Evolutionary conservation across 2,888 invertebrate genomes (phyloP).

Genomic region (Andrena bucephala): DNA sequence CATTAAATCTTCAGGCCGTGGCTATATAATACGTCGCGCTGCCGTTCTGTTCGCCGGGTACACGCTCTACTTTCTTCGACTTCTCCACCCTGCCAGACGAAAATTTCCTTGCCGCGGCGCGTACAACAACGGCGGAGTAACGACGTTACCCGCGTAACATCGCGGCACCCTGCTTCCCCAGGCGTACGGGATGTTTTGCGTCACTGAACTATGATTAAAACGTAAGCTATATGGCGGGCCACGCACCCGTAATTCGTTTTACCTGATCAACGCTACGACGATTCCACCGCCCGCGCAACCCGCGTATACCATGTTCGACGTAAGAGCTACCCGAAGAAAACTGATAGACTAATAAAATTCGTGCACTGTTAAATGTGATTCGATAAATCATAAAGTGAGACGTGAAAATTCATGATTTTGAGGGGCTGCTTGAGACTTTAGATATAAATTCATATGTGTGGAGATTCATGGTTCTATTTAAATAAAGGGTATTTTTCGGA

Average conservation of each 20-base stretch:
- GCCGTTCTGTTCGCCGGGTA: not conserved
- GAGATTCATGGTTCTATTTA: too few species aligned
- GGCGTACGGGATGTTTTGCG: slow-evolving; percentile 14
- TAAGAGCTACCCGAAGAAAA: not conserved
- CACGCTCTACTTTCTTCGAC: slow-evolving; percentile 36
- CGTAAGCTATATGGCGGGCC: slow-evolving; percentile 11
- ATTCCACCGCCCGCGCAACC: not conserved
- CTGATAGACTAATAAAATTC: too few species aligned
- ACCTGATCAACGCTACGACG: slow-evolving; percentile 24
- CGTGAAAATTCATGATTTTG: too few species aligned
- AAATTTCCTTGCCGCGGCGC: slow-evolving; percentile 20
- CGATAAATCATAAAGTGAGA: too few species aligned
- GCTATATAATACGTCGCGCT: slow-evolving; percentile 22
- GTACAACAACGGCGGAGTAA: slow-evolving; percentile 39
- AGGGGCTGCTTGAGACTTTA: too few species aligned
- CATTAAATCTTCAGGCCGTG: slow-evolving; percentile 55
- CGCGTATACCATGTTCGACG: not conserved
- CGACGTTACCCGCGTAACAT: slow-evolving; percentile 49
- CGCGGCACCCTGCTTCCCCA: slow-evolving; percentile 28
- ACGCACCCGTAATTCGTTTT: slow-evolving; percentile 30
- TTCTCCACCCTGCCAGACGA: slow-evolving; percentile 18
- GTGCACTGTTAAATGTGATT: too few species aligned
- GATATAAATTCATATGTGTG: too few species aligned
- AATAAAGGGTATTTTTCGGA: too few species aligned
- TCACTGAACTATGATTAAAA: slow-evolving; percentile 45